Conservation (phyloP, 2,113 vertebrate species). For the Bos taurus region ARS-UCD2.0 NC_037335.1:61276001-61276500, state of each 20-base stretch:
- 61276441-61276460: background rate
- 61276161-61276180: background rate
- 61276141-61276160: background rate
- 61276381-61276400: background rate
- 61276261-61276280: conserved; percentile 10
- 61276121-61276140: background rate
- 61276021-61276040: background rate
- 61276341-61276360: background rate
- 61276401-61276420: background rate
- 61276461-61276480: conserved; percentile 22
- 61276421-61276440: background rate
- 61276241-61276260: background rate
- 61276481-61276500: background rate
- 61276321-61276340: background rate
- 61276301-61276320: background rate
- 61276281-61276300: background rate
- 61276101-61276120: background rate
- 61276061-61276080: background rate
- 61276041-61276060: background rate
- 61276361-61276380: conserved; percentile 5
- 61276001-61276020: background rate
- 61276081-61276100: conserved; percentile 4
- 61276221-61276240: background rate
- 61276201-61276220: background rate
- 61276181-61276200: background rate